Evolutionary conservation across 2,797 vertebrate species (phyloP).

Genomic region (Menidia menidia): DNA sequence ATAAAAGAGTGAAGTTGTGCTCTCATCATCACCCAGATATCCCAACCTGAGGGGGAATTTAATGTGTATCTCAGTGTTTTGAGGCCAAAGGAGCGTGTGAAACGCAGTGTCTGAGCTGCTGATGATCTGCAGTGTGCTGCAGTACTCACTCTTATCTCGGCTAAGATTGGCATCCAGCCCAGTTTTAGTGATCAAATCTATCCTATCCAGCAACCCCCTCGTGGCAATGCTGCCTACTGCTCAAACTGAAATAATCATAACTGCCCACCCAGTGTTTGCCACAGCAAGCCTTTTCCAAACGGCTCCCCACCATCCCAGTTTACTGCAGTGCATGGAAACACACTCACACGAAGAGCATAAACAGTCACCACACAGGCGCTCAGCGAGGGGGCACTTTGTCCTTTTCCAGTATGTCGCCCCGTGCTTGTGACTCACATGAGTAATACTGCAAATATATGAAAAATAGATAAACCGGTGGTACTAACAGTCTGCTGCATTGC

Average conservation of each 20-base stretch:
- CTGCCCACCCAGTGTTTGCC: constrained; percentile 51
- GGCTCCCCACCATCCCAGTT: constrained; percentile 17
- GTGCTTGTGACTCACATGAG: background rate
- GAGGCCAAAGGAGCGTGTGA: constrained; percentile 37
- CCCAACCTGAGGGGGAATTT: background rate
- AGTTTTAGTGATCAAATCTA: constrained; percentile 23
- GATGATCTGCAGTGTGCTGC: constrained; percentile 35
- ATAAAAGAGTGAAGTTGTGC: too few relatives aligned
- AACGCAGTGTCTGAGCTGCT: constrained; percentile 5
- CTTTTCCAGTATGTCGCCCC: constrained; percentile 2
- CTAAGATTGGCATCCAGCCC: constrained; percentile 39
- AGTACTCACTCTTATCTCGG: constrained; percentile 24
- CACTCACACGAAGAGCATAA: background rate
- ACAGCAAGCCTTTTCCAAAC: constrained; percentile 59
- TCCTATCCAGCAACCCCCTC: background rate
- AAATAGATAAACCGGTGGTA: background rate
- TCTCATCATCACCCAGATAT: too few relatives aligned
- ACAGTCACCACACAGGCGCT: too few relatives aligned
- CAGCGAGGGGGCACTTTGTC: background rate
- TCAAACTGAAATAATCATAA: constrained; percentile 44
- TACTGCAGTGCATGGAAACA: constrained; percentile 19
- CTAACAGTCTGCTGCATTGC: background rate
- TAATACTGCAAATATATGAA: constrained; percentile 4
- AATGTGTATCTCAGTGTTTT: constrained; percentile 9
- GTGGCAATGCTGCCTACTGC: background rate